phyloP scores from a whole-genome alignment of 1,140 invertebrate species.

The Meteorus sp. region DNA sequence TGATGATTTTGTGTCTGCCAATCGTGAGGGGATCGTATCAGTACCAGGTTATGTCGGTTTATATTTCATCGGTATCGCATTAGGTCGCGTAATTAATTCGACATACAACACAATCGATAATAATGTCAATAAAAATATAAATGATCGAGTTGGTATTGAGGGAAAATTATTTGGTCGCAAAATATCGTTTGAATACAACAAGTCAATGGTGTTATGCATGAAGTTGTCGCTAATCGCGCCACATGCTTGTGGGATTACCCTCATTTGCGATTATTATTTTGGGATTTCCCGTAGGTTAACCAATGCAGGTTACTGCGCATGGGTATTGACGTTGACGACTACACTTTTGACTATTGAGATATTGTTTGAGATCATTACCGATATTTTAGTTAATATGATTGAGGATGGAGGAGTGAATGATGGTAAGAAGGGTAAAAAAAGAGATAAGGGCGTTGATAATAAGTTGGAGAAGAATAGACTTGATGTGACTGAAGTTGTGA shows the following conservation, averaged over 20 bases:
- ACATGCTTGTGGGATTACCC: conserved; percentile 56
- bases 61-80: conserved; percentile 73
- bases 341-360: conserved; percentile 61
- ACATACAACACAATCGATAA: conserved; percentile 44
- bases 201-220: conserved; percentile 42
- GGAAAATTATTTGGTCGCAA: conserved; percentile 34
- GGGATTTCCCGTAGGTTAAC: conserved; percentile 71
- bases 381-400: conserved; percentile 33
- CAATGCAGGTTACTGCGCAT: conserved; percentile 76
- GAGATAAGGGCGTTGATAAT: conserved; percentile 21
- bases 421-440: conserved; percentile 3
- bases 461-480: conserved; percentile 16
- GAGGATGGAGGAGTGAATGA: conserved; percentile 10
- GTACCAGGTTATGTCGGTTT: conserved; percentile 80
- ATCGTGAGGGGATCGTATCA: conserved; percentile 88
- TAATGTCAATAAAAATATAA: conserved; percentile 32
- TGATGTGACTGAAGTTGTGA: not conserved
- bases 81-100: conserved; percentile 65
- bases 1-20: conserved; percentile 73
- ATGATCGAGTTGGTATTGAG: conserved; percentile 23
- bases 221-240: conserved; percentile 52
- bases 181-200: conserved; percentile 37
- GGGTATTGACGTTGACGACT: conserved; percentile 68
- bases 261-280: conserved; percentile 57
- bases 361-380: conserved; percentile 59